A percentile compares a stretch with the other conserved stretches of the same genome.
Conservation (phyloP, 1,140 invertebrate species). For the Drosophila nasuta region DNA sequence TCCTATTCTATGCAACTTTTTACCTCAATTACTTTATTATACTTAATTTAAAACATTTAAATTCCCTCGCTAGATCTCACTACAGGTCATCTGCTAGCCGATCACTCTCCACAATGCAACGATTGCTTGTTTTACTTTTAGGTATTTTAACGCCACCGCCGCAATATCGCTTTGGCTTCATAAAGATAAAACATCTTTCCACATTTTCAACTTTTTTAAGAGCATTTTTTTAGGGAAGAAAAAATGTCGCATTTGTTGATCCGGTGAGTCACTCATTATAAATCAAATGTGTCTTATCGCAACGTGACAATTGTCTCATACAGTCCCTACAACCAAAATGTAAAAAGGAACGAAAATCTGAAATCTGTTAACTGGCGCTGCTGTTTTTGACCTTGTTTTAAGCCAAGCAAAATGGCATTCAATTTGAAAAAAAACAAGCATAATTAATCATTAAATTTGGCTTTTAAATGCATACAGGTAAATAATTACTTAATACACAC, state of each 20-base stretch:
- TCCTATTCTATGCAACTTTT: too few relatives aligned
- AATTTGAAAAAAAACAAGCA: neutral
- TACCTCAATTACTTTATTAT: neutral
- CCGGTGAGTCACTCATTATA: conserved; percentile 77
- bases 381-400: conserved; percentile 35
- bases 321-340: conserved; percentile 11
- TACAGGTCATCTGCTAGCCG: conserved; percentile 11
- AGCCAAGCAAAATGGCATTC: conserved; percentile 34
- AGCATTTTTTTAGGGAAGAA: conserved; percentile 36
- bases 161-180: conserved; percentile 68
- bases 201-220: conserved; percentile 52
- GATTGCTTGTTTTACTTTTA: conserved; percentile 46
- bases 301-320: conserved; percentile 46
- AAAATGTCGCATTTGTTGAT: conserved; percentile 46
- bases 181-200: conserved; percentile 82
- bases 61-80: too few relatives aligned
- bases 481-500: conserved; percentile 13
- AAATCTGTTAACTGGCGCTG: conserved; percentile 49
- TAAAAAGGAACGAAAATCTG: conserved; percentile 22
- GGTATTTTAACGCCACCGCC: conserved; percentile 77
- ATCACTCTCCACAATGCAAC: conserved; percentile 9
- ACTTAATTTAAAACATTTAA: neutral
- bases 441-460: conserved; percentile 33
- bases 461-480: conserved; percentile 15
- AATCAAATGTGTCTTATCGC: conserved; percentile 78